phyloP scores from a whole-genome alignment of 2,888 invertebrate species.

The Asteroscopus sphinx region DNA sequence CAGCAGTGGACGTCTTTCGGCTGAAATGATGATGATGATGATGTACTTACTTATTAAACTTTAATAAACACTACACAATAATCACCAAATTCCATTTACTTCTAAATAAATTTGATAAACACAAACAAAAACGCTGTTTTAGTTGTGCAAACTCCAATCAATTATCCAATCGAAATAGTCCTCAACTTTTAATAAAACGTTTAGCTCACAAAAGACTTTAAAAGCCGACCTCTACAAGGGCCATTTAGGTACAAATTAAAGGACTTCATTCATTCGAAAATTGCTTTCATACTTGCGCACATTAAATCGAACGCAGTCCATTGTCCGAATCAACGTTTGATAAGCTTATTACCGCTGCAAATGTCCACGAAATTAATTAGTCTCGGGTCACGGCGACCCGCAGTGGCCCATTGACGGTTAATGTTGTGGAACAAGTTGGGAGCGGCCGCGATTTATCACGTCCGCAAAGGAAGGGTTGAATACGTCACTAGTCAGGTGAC shows the following conservation, averaged over 20 bases:
- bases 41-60: too few relatives aligned
- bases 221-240: conserved; percentile 28
- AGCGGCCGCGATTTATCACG: conserved; percentile 45
- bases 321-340: conserved; percentile 81
- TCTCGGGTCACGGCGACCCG: conserved; percentile 73
- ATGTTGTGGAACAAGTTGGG: conserved; percentile 42
- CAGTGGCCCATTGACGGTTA: conserved; percentile 71
- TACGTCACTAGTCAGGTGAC: conserved; percentile 3
- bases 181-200: conserved; percentile 36
- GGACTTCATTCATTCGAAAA: conserved; percentile 47
- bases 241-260: conserved; percentile 46
- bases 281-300: conserved; percentile 50
- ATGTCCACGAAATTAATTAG: conserved; percentile 86
- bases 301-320: conserved; percentile 61
- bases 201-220: conserved; percentile 42
- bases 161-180: conserved; percentile 31
- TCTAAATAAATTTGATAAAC: conserved; percentile 10
- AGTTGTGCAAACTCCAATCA: conserved; percentile 21
- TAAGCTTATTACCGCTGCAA: conserved; percentile 84
- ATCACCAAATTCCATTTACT: conserved; percentile 1
- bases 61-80: not conserved
- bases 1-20: too few relatives aligned
- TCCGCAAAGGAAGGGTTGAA: conserved; percentile 22
- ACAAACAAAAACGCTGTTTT: conserved; percentile 5
- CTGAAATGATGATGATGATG: too few relatives aligned